A percentile compares a stretch with the other conserved stretches of the same genome.
Evolutionary conservation across 2,888 invertebrate species (phyloP).

Genomic region (Coenonympha glycerion): DNA sequence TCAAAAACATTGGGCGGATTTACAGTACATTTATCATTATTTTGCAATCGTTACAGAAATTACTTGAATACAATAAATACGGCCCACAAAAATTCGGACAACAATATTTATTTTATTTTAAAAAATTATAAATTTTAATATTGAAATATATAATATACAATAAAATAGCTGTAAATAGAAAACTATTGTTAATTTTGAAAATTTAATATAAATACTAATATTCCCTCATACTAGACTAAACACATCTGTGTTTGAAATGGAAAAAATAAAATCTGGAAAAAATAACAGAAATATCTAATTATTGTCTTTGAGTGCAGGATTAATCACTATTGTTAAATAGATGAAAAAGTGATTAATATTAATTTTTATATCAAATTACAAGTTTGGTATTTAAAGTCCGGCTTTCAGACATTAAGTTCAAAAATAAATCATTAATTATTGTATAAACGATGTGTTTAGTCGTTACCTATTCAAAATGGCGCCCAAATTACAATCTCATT

Average conservation of each 20-base stretch:
- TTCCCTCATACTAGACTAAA: slow-evolving; percentile 5
- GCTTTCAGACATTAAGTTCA: too few species aligned
- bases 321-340: background rate
- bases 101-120: too few species aligned
- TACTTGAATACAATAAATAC: slow-evolving; percentile 2
- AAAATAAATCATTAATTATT: background rate
- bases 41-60: slow-evolving; percentile 7
- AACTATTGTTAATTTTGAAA: slow-evolving; percentile 16
- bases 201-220: slow-evolving; percentile 11
- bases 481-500: background rate
- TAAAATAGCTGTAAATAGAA: slow-evolving; percentile 19
- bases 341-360: background rate
- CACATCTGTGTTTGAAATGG: slow-evolving; percentile 2
- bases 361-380: background rate
- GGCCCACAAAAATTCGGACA: background rate
- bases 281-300: background rate
- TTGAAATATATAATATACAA: slow-evolving; percentile 6
- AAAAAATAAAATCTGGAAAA: background rate
- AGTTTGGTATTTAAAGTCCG: too few species aligned
- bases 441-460: slow-evolving; percentile 27
- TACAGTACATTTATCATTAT: slow-evolving; percentile 27
- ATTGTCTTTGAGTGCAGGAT: background rate
- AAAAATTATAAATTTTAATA: too few species aligned
- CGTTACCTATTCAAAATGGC: slow-evolving; percentile 26
- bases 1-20: slow-evolving; percentile 45